A percentile compares a stretch with the other conserved stretches of the same genome.
These are phyloP conservation scores for Papilio protenor DNA, from an alignment of 2,888 invertebrate genomes.

Conservation along the genomic window DNA sequence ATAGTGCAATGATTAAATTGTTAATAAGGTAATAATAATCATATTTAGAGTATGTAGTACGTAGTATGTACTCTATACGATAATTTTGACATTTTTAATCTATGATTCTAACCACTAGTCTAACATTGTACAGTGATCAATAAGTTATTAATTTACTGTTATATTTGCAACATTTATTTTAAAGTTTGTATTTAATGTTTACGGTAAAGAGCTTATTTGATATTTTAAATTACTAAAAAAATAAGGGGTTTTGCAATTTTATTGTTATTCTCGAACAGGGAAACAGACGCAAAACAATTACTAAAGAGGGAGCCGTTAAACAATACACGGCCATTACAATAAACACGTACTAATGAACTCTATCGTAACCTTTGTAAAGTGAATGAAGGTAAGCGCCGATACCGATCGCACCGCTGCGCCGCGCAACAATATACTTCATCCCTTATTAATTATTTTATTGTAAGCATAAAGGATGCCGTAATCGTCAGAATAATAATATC, in stretches of 20 bases:
- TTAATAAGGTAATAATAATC: background rate
- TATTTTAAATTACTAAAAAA: background rate
- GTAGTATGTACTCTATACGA: too few species aligned
- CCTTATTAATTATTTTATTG: constrained; percentile 85
- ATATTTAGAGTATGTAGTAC: background rate
- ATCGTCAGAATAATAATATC: constrained; percentile 84
- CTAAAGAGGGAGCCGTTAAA: constrained; percentile 38
- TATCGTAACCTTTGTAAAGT: constrained; percentile 71
- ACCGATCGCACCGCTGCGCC: constrained; percentile 72
- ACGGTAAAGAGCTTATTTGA: background rate
- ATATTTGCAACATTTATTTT: background rate
- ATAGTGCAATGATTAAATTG: background rate
- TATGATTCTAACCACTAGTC: background rate
- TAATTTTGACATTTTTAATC: too few species aligned
- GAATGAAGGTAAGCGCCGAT: constrained; percentile 76
- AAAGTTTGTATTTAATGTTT: background rate
- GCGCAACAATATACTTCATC: constrained; percentile 80
- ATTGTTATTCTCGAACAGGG: constrained; percentile 36
- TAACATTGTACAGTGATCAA: background rate
- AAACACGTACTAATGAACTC: constrained; percentile 70
- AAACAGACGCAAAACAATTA: constrained; percentile 42
- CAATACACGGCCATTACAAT: constrained; percentile 54
- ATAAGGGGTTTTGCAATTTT: constrained; percentile 25
- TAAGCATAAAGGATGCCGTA: constrained; percentile 84
- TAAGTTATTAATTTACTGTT: background rate